Percentiles rank a stretch among this genome's conserved stretches.
phyloP scores from a whole-genome alignment of 2,888 invertebrate species.

The Sphaerophoria taeniata region DNA sequence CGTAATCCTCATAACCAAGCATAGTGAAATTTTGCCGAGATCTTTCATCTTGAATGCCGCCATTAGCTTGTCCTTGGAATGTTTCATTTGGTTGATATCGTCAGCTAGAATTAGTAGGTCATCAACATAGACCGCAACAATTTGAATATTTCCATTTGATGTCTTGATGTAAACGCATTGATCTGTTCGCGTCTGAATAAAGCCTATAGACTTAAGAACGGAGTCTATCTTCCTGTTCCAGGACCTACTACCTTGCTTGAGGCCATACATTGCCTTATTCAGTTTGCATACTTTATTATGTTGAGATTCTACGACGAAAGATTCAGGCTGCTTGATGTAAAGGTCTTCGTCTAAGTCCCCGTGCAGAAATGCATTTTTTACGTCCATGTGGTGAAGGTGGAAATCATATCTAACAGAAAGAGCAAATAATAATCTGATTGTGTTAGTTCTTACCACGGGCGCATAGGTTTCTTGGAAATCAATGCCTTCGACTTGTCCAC shows the following conservation, averaged over 20 bases:
- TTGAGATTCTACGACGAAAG: not conserved
- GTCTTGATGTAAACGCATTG: too few relatives aligned
- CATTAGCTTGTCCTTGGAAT: not conserved
- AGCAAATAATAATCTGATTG: constrained; percentile 21
- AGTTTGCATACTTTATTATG: constrained; percentile 14
- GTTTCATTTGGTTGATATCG: too few relatives aligned
- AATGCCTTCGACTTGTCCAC: constrained; percentile 27
- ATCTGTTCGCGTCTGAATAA: too few relatives aligned
- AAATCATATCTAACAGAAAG: constrained; percentile 5
- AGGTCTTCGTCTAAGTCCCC: constrained; percentile 13
- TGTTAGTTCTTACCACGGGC: constrained; percentile 19
- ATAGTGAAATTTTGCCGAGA: not conserved
- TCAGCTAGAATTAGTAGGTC: too few relatives aligned
- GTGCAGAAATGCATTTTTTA: constrained; percentile 12
- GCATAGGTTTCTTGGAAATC: constrained; percentile 35
- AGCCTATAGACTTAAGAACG: constrained; percentile 5
- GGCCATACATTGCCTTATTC: constrained; percentile 20
- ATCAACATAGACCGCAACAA: too few relatives aligned
- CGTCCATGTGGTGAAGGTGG: constrained; percentile 2
- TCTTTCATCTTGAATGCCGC: constrained; percentile 12
- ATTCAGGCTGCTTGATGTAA: constrained; percentile 16
- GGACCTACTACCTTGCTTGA: constrained; percentile 29
- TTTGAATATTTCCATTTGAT: too few relatives aligned
- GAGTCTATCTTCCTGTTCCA: constrained; percentile 23
- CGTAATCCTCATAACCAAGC: constrained; percentile 11